These are phyloP conservation scores for Coranthus polyacanthus DNA, from an alignment of 2,797 vertebrate genomes.

Conservation along the genomic window DNA sequence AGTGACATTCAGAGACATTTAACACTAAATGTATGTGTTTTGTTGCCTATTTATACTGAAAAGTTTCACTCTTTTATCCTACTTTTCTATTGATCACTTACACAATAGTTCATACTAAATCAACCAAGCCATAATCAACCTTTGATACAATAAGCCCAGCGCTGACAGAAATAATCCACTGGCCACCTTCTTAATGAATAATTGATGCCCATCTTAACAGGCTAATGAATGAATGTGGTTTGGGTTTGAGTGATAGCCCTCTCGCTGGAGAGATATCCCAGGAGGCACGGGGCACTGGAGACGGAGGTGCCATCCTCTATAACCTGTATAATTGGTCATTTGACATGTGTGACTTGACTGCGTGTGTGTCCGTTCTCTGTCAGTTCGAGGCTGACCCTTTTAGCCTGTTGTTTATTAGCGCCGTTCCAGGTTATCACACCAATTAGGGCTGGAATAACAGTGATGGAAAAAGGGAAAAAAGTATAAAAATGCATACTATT, in stretches of 20 bases:
- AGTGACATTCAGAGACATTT: too few species aligned
- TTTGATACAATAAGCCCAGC: conserved; percentile 79
- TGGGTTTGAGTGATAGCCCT: conserved; percentile 84
- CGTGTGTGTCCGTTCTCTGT: conserved; percentile 67
- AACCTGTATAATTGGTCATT: conserved; percentile 86
- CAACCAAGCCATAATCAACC: conserved; percentile 75
- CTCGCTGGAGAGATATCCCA: conserved; percentile 81
- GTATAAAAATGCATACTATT: conserved; percentile 64
- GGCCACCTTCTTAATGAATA: conserved; percentile 85
- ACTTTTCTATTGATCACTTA: conserved; percentile 35
- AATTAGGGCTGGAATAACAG: conserved; percentile 76
- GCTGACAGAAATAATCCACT: conserved; percentile 84
- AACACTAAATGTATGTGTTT: too few species aligned
- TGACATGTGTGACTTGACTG: conserved; percentile 85
- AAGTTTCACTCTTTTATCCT: not conserved
- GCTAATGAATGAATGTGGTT: conserved; percentile 87
- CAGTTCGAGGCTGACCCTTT: conserved; percentile 75
- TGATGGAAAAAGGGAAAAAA: conserved; percentile 45
- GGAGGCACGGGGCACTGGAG: conserved; percentile 80
- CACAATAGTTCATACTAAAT: conserved; percentile 58
- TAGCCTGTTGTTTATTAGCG: conserved; percentile 79
- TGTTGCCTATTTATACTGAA: not conserved
- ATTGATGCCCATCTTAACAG: conserved; percentile 84
- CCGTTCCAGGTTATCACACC: conserved; percentile 77
- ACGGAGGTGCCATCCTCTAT: conserved; percentile 85